Percentiles rank a stretch among this genome's conserved stretches.
Evolutionary conservation across 2,888 invertebrate species (phyloP).

Genomic region (Lamellibrachia satsuma): DNA sequence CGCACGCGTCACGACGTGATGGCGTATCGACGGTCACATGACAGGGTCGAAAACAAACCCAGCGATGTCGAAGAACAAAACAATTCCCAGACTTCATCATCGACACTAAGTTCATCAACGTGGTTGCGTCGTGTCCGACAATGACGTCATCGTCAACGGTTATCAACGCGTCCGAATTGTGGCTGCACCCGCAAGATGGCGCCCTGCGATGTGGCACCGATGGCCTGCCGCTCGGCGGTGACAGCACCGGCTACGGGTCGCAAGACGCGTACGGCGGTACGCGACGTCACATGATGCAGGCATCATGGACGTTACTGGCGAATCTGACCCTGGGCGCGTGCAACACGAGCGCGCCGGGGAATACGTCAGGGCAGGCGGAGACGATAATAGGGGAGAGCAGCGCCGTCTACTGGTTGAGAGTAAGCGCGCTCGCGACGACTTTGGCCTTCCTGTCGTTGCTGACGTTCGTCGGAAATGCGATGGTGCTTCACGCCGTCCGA

Average conservation of each 20-base stretch:
- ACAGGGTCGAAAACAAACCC: background rate
- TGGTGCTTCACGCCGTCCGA: conserved; percentile 68
- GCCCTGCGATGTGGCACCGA: background rate
- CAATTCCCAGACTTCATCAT: background rate
- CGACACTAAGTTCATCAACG: background rate
- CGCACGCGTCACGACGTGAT: background rate
- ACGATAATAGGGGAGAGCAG: background rate
- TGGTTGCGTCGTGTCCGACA: background rate
- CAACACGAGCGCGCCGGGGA: background rate
- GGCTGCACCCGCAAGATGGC: background rate
- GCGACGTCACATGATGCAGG: background rate
- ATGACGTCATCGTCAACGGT: background rate
- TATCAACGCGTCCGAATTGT: background rate
- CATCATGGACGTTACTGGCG: background rate
- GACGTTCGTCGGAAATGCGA: conserved; percentile 67
- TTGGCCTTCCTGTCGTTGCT: conserved; percentile 64
- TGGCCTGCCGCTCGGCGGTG: background rate
- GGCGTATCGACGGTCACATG: background rate
- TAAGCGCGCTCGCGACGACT: background rate
- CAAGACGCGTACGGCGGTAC: background rate
- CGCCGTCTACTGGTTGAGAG: conserved; percentile 19
- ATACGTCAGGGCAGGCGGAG: background rate
- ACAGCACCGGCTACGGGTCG: background rate
- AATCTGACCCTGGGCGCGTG: background rate
- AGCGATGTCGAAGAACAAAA: background rate